These are phyloP conservation scores for Rhinella marina DNA, from an alignment of 2,797 vertebrate species.

Conservation along the genomic window DNA sequence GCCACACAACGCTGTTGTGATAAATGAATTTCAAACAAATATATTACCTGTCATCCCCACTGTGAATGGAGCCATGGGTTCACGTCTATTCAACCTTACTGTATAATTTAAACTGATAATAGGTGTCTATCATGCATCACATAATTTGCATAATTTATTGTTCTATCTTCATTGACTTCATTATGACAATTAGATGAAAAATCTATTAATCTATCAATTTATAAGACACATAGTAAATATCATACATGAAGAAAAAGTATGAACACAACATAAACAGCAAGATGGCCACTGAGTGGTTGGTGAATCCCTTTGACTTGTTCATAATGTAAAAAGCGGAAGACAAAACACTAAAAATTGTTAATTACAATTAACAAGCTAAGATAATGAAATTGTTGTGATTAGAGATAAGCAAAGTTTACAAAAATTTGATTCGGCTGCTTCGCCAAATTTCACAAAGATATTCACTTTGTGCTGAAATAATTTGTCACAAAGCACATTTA, in stretches of 20 bases:
- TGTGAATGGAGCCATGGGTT: not conserved
- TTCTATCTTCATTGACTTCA: constrained; percentile 16
- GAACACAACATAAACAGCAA: not conserved
- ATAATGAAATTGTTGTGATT: not conserved
- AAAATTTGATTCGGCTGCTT: no score
- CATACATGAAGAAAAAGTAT: not conserved
- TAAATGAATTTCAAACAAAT: constrained; percentile 28
- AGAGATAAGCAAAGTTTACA: no score
- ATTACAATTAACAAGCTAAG: not conserved
- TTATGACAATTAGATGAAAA: constrained; percentile 9
- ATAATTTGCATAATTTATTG: constrained; percentile 26
- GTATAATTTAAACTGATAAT: constrained; percentile 22
- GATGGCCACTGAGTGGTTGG: not conserved
- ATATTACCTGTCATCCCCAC: constrained; percentile 10
- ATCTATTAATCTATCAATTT: not conserved
- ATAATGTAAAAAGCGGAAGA: not conserved
- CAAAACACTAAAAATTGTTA: not conserved
- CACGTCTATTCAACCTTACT: constrained; percentile 6
- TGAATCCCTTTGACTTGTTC: not conserved
- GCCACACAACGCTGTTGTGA: not conserved
- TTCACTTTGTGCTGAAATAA: no score
- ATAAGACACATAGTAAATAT: not conserved
- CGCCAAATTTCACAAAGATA: no score
- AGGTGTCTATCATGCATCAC: constrained; percentile 18
- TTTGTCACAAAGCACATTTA: no score